Percentiles rank a stretch among this genome's conserved stretches.
Conservation (phyloP, 2,888 invertebrate species). For the Amiota mariae region DNA sequence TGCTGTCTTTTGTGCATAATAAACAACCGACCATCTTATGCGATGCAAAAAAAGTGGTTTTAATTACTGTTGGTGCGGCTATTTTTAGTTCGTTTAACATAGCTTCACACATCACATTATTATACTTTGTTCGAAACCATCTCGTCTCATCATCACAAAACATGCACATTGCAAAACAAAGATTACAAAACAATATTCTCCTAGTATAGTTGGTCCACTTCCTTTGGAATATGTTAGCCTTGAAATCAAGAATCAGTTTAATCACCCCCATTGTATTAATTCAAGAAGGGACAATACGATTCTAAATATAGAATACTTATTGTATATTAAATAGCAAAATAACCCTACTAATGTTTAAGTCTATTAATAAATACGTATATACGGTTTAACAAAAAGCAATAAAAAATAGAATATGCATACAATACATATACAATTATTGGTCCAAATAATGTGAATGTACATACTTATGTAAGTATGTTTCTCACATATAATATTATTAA, state of each 20-base stretch:
- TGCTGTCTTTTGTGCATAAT: background rate
- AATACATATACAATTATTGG: too few species aligned
- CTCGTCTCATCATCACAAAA: background rate
- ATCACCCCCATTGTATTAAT: background rate
- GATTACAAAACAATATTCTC: too few species aligned
- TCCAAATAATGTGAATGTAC: too few species aligned
- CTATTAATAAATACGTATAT: too few species aligned
- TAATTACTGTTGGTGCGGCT: slow-evolving; percentile 27
- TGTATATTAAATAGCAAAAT: too few species aligned
- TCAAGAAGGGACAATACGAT: background rate
- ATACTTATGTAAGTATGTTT: too few species aligned
- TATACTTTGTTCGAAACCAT: background rate
- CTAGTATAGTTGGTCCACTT: background rate
- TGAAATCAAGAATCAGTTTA: background rate
- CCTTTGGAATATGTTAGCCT: background rate
- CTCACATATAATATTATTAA: too few species aligned
- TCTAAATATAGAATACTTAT: too few species aligned
- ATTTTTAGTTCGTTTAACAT: background rate
- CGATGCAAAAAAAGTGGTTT: slow-evolving; percentile 1
- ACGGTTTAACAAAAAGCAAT: too few species aligned
- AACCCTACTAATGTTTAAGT: too few species aligned
- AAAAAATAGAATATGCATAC: too few species aligned
- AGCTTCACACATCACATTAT: background rate
- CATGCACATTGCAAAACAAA: background rate
- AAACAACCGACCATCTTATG: background rate